phyloP scores from a whole-genome alignment of 2,113 vertebrate species.

The Aramus guarauna region DNA sequence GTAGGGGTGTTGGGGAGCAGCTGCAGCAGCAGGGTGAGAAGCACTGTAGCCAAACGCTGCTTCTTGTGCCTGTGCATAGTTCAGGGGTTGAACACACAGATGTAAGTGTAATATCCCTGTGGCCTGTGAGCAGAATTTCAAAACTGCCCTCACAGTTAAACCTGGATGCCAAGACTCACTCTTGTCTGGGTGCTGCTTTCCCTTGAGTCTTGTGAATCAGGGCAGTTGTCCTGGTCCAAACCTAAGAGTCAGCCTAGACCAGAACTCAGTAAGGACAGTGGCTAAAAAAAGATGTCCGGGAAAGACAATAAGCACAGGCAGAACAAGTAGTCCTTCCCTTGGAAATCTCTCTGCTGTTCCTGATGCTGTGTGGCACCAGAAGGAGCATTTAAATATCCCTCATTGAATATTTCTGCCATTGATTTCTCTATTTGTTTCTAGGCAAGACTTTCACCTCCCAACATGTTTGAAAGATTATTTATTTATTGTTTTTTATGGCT shows the following conservation, averaged over 20 bases:
- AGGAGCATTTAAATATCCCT: neutral
- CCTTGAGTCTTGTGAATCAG: neutral
- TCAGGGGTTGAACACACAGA: neutral
- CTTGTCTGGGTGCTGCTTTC: neutral
- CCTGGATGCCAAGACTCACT: neutral
- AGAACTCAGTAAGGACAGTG: neutral
- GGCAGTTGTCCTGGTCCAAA: neutral
- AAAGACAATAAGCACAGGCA: neutral
- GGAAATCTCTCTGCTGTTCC: neutral
- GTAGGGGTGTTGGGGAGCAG: neutral
- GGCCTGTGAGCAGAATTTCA: neutral
- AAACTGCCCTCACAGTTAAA: neutral
- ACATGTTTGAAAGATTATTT: neutral
- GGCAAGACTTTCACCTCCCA: neutral
- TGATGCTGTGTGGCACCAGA: neutral
- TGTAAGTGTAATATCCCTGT: neutral
- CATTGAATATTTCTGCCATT: neutral
- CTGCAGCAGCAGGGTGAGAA: neutral
- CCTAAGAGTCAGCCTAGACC: neutral
- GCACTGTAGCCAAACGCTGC: neutral
- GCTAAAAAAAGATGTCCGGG: neutral
- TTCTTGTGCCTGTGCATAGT: fast-evolving
- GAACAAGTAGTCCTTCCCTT: neutral
- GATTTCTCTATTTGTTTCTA: neutral
- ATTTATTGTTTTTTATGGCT: neutral